A percentile compares a stretch with the other conserved stretches of the same genome.
phyloP scores from a whole-genome alignment of 2,888 invertebrate genomes.

The Micropterix aruncella region DNA sequence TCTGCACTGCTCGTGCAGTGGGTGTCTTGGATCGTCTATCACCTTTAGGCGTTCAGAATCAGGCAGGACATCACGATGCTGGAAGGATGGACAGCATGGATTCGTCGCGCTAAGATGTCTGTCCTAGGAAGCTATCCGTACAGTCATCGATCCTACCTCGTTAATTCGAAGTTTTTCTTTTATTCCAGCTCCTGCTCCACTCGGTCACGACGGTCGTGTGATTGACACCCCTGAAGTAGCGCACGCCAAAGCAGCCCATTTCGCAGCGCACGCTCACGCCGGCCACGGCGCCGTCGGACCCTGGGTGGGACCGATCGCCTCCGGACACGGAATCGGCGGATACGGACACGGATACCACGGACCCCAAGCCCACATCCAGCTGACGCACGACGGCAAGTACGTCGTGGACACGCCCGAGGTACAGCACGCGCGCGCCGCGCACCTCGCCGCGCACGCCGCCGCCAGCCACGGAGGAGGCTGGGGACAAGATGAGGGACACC shows the following conservation, averaged over 20 bases:
- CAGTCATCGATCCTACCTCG: no score
- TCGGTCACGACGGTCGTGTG: slow-evolving; percentile 35
- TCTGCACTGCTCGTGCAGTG: no score
- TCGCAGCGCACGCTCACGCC: slow-evolving; percentile 31
- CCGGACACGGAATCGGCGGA: not conserved
- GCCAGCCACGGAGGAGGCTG: slow-evolving; percentile 35
- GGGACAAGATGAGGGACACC: slow-evolving; percentile 23
- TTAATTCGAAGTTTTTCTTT: no score
- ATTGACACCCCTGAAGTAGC: slow-evolving; percentile 40
- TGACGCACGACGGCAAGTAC: slow-evolving; percentile 37
- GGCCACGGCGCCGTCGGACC: slow-evolving; percentile 12
- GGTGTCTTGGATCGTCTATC: no score
- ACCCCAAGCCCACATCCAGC: slow-evolving; percentile 31
- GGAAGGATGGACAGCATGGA: no score
- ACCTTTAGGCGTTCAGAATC: no score
- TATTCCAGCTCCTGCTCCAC: slow-evolving; percentile 24
- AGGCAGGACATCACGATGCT: no score
- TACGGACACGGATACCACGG: slow-evolving; percentile 13
- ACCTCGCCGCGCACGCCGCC: slow-evolving; percentile 28
- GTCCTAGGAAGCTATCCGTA: no score
- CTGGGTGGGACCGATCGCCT: slow-evolving; percentile 17
- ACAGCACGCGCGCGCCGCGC: slow-evolving; percentile 32
- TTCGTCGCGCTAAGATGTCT: no score
- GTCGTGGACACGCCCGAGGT: slow-evolving; percentile 37
- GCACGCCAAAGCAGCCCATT: slow-evolving; percentile 40